Evolutionary conservation across 2,888 invertebrate species (phyloP).

Genomic region (Drosophila diplacantha): DNA sequence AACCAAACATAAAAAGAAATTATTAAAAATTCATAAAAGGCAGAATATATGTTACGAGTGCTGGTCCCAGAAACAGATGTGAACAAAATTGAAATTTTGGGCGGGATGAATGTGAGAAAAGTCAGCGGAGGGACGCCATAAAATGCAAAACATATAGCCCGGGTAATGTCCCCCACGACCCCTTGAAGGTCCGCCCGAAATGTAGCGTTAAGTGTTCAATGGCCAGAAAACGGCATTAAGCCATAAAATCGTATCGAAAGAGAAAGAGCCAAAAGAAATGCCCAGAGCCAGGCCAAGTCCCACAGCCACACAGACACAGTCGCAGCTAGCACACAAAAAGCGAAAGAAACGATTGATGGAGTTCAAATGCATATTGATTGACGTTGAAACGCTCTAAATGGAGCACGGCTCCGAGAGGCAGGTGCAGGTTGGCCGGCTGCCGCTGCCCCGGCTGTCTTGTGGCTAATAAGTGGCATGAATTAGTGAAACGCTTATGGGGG

Average conservation of each 20-base stretch:
- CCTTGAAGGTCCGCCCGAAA: slow-evolving; percentile 26
- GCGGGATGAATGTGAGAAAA: slow-evolving; percentile 64
- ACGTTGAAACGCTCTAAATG: slow-evolving; percentile 71
- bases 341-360: slow-evolving; percentile 60
- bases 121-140: slow-evolving; percentile 52
- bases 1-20: slow-evolving; percentile 73
- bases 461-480: slow-evolving; percentile 73
- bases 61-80: slow-evolving; percentile 43
- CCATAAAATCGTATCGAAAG: slow-evolving; percentile 59
- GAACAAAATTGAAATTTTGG: slow-evolving; percentile 49
- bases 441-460: slow-evolving; percentile 40
- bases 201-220: slow-evolving; percentile 73
- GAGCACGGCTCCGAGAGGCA: slow-evolving; percentile 62
- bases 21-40: slow-evolving; percentile 65
- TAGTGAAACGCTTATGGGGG: slow-evolving; percentile 72
- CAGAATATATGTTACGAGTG: slow-evolving; percentile 7
- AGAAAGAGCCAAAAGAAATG: slow-evolving; percentile 60
- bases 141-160: slow-evolving; percentile 68
- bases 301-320: slow-evolving; percentile 18
- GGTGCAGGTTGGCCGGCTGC: slow-evolving; percentile 62
- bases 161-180: slow-evolving; percentile 41
- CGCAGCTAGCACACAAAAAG: slow-evolving; percentile 20
- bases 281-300: slow-evolving; percentile 36
- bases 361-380: slow-evolving; percentile 74
- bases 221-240: slow-evolving; percentile 71